Base-by-base conservation (phyloP, 1,140 invertebrate species). In the Nephotettix cincticeps region DNA sequence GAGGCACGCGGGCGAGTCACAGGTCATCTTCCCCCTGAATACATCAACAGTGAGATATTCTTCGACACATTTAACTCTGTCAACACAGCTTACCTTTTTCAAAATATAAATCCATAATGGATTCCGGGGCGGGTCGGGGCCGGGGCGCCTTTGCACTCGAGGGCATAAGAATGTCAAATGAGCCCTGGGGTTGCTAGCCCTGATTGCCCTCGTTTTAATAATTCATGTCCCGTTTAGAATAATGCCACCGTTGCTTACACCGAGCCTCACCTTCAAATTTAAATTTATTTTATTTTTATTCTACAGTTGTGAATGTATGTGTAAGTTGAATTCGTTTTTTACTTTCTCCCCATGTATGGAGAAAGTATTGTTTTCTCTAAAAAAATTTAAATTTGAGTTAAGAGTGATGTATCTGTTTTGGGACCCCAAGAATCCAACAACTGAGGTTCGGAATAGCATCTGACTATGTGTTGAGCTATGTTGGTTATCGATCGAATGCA, bases 161-260 rank as follows among this genome's bases (percentile, higher is more conserved):
- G 14, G 47, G 47, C 21, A 51, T 21, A 21, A 21, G 47, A 51
- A 51, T 51, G 47, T 51, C 47, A 51, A 21, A 51, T 51, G 47
- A 51, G n/a, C 14, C 21, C 47, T n/a, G 47, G 4, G 14, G 4
- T 4, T 17, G 47, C 4, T 6, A 17, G 4, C 21, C 21, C 47
- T 51, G 47, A 51, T 51, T 51, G 47, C 47, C 14, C 47, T n/a
- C 4, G 14, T 51, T 51, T 51, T 51, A 51, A 51, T 51, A 51
- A 51, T 51, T 51, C 47, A 51, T 51, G 47, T 51, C 47, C 47
- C 47, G 47, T 51, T 51, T 51, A 51, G 47, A 51, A 51, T 51
- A 51, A 51, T 51, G 47, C 6, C 47, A 51, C 47, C 47, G 21
- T 51, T 51, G 47, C 47, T 51, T 17, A 51, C 47, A 51, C 21